Evolutionary conservation across 2,113 vertebrate species (phyloP), one percentile per base, ranked within the genome.

Genomic region (Cepphus grylle): DNA sequence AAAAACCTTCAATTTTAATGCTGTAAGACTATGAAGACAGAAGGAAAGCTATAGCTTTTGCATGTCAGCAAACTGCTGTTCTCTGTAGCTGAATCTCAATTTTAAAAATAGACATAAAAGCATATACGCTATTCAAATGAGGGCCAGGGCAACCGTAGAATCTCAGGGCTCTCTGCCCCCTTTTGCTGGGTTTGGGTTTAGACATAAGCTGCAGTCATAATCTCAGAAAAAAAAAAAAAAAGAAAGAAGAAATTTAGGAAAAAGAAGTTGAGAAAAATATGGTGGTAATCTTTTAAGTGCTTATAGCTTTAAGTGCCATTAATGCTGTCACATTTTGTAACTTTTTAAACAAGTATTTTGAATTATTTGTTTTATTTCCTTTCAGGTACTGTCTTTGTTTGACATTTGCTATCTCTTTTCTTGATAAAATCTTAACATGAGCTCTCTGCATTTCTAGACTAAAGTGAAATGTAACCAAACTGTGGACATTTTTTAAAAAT

Each of bases 251-350:
- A 87, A 69, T 61, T 61, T 73, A 79, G 40, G 66, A 73, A 71
- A 88, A 88, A 90, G 49, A 88, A 79, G 23, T 45, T 85, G 43
- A 85, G 92, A 95, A 93, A 76, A 79, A 76, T 81, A 78, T 63
- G 91, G 93, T 90, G 66, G 66, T 95, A 93, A 97, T 91, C 81
- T 97, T 98, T 97, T 96, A 97, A 98, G 97, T 98, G 98, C 98
- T 98, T 98, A 97, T 93, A 98, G 97, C 97, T 97, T 97, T 98
- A 98, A 98, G 98, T 98, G 98, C 98, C 98, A 98, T 98, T 98
- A 98, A 97, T 97, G 91, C 91, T 94, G 38, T 96, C 95, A 95
- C 95, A 93, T 97, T 98, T 98, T 97, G 72, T 96, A 97, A 95
- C 74, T 96, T 96, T 98, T 96, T 90, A 95, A 97, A 88, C 80